Evolutionary conservation across 2,797 vertebrate species (phyloP).

Genomic region (Holocentrus rufus): DNA sequence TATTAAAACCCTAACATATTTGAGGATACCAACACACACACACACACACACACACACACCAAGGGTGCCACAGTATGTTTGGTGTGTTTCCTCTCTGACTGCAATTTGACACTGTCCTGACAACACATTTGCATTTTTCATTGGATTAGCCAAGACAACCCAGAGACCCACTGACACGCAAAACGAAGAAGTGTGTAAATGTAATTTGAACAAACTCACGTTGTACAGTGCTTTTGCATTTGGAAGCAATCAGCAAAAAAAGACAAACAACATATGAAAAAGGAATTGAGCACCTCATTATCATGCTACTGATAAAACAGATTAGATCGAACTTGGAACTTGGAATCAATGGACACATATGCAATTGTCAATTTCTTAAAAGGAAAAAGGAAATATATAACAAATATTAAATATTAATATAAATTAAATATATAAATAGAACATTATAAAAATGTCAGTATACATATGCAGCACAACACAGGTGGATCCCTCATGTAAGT

Average conservation of each 20-base stretch:
- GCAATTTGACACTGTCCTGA: slow-evolving; percentile 50
- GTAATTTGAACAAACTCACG: not conserved
- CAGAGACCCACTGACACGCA: slow-evolving; percentile 47
- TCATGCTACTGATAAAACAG: too few relatives aligned
- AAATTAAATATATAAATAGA: too few relatives aligned
- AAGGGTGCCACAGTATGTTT: slow-evolving; percentile 33
- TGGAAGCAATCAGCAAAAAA: not conserved
- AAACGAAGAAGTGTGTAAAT: slow-evolving; percentile 27
- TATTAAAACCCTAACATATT: not conserved
- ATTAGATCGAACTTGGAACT: too few relatives aligned
- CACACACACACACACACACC: not conserved
- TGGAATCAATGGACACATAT: too few relatives aligned
- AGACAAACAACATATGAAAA: slow-evolving; percentile 6
- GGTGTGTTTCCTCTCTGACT: slow-evolving; percentile 40
- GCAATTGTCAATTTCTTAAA: too few relatives aligned
- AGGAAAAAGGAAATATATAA: too few relatives aligned
- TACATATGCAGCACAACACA: too few relatives aligned
- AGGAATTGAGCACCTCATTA: too few relatives aligned
- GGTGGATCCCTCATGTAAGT: too few relatives aligned
- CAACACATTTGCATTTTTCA: slow-evolving; percentile 69
- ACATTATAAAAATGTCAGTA: too few relatives aligned
- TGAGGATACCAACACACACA: not conserved
- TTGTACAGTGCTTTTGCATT: too few relatives aligned
- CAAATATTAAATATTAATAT: too few relatives aligned
- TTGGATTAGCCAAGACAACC: slow-evolving; percentile 65